These are phyloP conservation scores for Cheirogaleus major DNA, from an alignment of 2,797 vertebrate genomes.

Conservation along the genomic window DNA sequence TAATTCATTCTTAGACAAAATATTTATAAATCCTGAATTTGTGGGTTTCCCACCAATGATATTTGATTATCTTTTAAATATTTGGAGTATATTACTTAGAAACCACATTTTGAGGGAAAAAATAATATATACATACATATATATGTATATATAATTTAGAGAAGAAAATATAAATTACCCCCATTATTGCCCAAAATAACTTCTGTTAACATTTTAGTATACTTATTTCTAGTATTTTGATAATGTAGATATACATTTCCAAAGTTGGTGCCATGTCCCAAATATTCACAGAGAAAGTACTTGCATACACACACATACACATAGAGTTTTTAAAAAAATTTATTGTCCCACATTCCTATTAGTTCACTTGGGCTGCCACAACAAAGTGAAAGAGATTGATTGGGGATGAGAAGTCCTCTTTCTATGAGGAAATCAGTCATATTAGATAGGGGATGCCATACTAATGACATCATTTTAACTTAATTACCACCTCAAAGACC, in stretches of 20 bases:
- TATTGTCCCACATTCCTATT: not conserved
- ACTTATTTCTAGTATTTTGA: not conserved
- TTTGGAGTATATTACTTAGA: not conserved
- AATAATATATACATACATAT: too few species aligned
- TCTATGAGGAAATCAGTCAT: not conserved
- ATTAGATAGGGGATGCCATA: not conserved
- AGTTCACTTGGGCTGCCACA: not conserved
- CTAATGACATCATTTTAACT: not conserved
- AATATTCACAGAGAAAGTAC: not conserved
- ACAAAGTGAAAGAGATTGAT: not conserved
- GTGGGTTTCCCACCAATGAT: not conserved
- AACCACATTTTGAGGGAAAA: not conserved
- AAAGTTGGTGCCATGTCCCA: not conserved
- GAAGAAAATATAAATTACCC: not conserved
- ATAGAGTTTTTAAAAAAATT: not conserved
- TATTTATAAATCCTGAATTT: constrained; percentile 19
- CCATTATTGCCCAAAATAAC: not conserved
- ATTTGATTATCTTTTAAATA: not conserved
- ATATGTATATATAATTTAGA: not conserved
- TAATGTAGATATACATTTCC: not conserved
- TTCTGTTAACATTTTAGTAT: not conserved
- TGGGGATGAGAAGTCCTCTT: not conserved
- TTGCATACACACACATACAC: not conserved
- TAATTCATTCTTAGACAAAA: constrained; percentile 21
- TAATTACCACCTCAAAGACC: not conserved